Percentiles rank a stretch among this genome's conserved stretches.
Conservation (phyloP, 1,140 invertebrate species). For the Brachystomella parvula region DNA sequence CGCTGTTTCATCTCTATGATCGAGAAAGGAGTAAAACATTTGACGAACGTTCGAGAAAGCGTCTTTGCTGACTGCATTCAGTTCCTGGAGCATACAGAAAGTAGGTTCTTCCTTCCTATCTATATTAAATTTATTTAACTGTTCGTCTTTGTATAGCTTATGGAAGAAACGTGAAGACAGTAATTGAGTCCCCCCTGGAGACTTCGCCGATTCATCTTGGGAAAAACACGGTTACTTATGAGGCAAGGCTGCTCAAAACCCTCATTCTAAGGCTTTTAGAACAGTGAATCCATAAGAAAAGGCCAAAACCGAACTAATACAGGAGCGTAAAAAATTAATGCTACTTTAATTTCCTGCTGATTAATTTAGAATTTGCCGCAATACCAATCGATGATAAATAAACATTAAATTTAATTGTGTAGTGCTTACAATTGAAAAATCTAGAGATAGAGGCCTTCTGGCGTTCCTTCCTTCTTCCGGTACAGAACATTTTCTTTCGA, state of each 20-base stretch:
- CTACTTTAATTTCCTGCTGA: not conserved
- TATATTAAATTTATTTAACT: not conserved
- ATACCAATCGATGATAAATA: not conserved
- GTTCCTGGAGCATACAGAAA: conserved; percentile 86
- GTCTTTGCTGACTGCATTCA: conserved; percentile 82
- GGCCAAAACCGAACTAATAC: no score
- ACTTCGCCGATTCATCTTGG: conserved; percentile 62
- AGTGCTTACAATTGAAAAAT: conserved; percentile 7
- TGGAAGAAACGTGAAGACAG: conserved; percentile 73
- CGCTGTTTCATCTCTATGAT: conserved; percentile 86
- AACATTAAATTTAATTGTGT: no score
- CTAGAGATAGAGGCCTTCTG: conserved; percentile 97
- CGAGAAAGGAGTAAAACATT: conserved; percentile 84
- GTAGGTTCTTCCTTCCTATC: conserved; percentile 41
- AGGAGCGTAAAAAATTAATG: no score
- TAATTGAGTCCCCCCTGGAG: conserved; percentile 72
- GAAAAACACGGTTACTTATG: conserved; percentile 87
- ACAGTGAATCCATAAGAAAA: conserved; percentile 39
- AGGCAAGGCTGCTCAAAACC: conserved; percentile 75
- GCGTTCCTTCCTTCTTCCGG: conserved; percentile 97
- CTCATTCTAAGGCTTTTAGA: conserved; percentile 61
- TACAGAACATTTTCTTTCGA: conserved; percentile 99
- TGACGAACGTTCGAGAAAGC: conserved; percentile 78
- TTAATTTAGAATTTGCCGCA: not conserved
- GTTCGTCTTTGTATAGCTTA: conserved; percentile 56